Conservation (phyloP, 2,888 invertebrate genomes). For the Ochropacha duplaris region DNA sequence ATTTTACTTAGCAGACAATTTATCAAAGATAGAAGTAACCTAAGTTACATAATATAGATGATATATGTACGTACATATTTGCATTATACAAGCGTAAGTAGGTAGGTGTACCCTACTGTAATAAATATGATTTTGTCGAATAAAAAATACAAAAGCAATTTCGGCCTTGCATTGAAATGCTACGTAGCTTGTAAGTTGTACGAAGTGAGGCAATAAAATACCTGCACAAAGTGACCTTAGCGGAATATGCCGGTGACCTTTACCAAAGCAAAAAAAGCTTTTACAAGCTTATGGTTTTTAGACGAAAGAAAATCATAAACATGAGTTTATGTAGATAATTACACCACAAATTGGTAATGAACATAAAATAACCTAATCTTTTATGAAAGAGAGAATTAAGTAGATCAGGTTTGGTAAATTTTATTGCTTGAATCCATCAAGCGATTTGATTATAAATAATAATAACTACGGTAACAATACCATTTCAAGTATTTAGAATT, state of each 20-base stretch:
- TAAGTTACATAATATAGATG: too few relatives aligned
- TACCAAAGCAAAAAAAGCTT: slow-evolving; percentile 60
- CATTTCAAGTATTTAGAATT: too few relatives aligned
- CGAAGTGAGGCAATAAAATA: slow-evolving; percentile 71
- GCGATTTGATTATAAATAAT: too few relatives aligned
- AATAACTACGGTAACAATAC: too few relatives aligned
- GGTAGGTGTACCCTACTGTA: slow-evolving; percentile 21
- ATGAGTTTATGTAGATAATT: not conserved
- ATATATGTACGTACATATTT: not conserved
- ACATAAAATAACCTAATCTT: too few relatives aligned
- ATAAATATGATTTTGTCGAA: slow-evolving; percentile 38
- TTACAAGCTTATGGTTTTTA: slow-evolving; percentile 53
- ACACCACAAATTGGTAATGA: not conserved
- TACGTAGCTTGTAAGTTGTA: slow-evolving; percentile 51
- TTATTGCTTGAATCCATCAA: too few relatives aligned
- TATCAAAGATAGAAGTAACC: slow-evolving; percentile 17
- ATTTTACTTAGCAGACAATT: slow-evolving; percentile 14
- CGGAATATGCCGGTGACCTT: slow-evolving; percentile 70
- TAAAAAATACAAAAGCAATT: slow-evolving; percentile 64
- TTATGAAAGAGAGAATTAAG: too few relatives aligned
- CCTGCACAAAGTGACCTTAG: slow-evolving; percentile 74
- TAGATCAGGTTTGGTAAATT: too few relatives aligned
- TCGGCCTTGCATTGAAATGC: slow-evolving; percentile 74
- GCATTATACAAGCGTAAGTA: not conserved
- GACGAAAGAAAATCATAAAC: slow-evolving; percentile 31